phyloP scores from a whole-genome alignment of 2,888 invertebrate genomes.

The Erpobdella octoculata region DNA sequence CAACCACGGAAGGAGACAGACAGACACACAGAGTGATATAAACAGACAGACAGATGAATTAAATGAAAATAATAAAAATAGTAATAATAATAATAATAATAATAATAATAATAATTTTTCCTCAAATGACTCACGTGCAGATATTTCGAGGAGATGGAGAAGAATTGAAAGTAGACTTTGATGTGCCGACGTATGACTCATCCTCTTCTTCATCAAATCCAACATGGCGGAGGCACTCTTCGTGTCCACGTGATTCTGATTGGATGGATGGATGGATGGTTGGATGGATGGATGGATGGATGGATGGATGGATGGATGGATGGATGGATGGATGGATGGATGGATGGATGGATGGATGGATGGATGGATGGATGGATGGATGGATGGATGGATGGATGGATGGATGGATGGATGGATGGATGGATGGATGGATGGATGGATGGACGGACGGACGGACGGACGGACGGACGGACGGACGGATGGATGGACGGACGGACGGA shows the following conservation, averaged over 20 bases:
- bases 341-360: too few relatives aligned
- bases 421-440: too few relatives aligned
- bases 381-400: too few relatives aligned
- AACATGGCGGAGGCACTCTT: constrained; percentile 89
- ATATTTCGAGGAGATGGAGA: constrained; percentile 76
- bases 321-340: too few relatives aligned
- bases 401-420: too few relatives aligned
- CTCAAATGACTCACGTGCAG: constrained; percentile 55
- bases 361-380: too few relatives aligned
- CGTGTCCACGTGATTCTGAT: constrained; percentile 76
- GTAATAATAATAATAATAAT: neutral
- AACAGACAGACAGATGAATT: too few relatives aligned
- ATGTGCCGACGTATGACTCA: constrained; percentile 77
- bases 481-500: too few relatives aligned
- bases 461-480: too few relatives aligned
- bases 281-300: too few relatives aligned
- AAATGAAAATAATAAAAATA: neutral
- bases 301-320: too few relatives aligned
- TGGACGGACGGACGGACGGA: too few relatives aligned
- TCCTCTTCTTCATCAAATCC: constrained; percentile 74
- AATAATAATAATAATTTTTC: constrained; percentile 47
- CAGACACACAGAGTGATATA: neutral
- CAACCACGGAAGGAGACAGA: neutral
- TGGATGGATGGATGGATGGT: neutral
- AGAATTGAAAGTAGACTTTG: constrained; percentile 82